These are phyloP conservation scores for Thunnus thynnus DNA, from an alignment of 2,113 vertebrate species.

Conservation along the genomic window DNA sequence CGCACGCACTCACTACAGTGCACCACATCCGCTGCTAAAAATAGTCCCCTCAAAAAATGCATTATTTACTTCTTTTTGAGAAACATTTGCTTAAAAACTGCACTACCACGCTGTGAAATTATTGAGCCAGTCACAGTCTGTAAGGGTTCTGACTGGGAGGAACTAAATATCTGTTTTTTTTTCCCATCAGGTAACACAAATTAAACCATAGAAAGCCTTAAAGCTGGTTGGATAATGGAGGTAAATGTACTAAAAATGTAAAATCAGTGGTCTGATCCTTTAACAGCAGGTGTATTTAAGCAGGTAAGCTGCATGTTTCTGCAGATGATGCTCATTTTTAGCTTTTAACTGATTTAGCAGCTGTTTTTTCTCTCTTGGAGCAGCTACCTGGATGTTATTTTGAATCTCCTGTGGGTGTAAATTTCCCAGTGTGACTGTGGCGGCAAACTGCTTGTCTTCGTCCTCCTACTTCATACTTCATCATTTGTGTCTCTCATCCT, in stretches of 20 bases:
- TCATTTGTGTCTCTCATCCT: slow-evolving; percentile 27
- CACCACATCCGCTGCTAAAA: too few species aligned
- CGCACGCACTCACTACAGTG: too few species aligned
- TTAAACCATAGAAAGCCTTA: background rate
- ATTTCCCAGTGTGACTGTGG: background rate
- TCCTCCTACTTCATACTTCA: slow-evolving; percentile 17
- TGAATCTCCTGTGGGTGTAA: background rate
- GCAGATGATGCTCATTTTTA: background rate
- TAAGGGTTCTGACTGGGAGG: too few species aligned
- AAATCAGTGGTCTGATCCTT: too few species aligned
- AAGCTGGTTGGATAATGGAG: background rate
- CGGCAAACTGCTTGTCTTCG: background rate
- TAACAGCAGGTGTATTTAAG: background rate
- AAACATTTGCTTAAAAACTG: too few species aligned
- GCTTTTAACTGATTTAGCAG: slow-evolving; percentile 1
- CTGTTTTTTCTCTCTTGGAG: background rate
- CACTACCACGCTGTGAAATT: too few species aligned
- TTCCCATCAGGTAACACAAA: too few species aligned
- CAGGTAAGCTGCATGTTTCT: background rate
- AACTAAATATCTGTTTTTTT: too few species aligned
- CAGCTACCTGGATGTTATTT: slow-evolving; percentile 7
- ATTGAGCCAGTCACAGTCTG: too few species aligned
- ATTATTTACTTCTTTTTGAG: too few species aligned
- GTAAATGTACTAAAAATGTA: background rate
- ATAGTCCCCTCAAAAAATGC: too few species aligned